These are phyloP conservation scores for Albula goreensis DNA, from an alignment of 2,113 vertebrate genomes.

Conservation along the genomic window DNA sequence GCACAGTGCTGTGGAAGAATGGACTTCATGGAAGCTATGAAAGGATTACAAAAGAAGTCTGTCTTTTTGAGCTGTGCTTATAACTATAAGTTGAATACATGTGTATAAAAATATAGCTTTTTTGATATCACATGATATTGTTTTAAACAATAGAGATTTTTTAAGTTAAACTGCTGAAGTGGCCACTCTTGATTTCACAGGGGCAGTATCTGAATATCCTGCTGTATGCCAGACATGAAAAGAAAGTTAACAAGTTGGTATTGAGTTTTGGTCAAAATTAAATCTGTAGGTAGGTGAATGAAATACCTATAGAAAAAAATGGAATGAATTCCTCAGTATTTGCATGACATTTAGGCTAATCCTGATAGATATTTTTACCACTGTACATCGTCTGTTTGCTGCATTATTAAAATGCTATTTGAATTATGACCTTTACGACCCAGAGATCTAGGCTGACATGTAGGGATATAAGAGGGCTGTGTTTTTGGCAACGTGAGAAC, in stretches of 20 bases:
- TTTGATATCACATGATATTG: neutral
- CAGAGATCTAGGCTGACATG: conserved; percentile 40
- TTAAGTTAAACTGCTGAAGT: too few relatives aligned
- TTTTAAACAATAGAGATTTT: neutral
- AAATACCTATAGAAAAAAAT: neutral
- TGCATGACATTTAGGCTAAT: neutral
- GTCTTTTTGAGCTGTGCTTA: neutral
- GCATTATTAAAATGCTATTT: conserved; percentile 43
- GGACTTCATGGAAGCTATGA: conserved; percentile 62
- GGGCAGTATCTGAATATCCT: too few relatives aligned
- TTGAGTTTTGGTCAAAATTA: neutral
- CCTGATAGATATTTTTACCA: conserved; percentile 27
- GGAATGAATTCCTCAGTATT: neutral
- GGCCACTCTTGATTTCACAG: too few relatives aligned
- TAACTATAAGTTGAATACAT: neutral
- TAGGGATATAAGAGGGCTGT: conserved; percentile 32
- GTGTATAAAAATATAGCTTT: conserved; percentile 1
- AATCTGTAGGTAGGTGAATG: neutral
- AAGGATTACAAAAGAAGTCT: conserved; percentile 50
- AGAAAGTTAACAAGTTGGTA: too few relatives aligned
- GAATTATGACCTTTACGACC: conserved; percentile 39
- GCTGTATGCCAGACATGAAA: too few relatives aligned
- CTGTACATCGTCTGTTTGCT: conserved; percentile 30
- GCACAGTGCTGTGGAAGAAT: conserved; percentile 44
- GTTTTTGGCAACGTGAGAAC: conserved; percentile 29